Conservation (phyloP, 2,797 vertebrate species). For the Serranus cabrilla region DNA sequence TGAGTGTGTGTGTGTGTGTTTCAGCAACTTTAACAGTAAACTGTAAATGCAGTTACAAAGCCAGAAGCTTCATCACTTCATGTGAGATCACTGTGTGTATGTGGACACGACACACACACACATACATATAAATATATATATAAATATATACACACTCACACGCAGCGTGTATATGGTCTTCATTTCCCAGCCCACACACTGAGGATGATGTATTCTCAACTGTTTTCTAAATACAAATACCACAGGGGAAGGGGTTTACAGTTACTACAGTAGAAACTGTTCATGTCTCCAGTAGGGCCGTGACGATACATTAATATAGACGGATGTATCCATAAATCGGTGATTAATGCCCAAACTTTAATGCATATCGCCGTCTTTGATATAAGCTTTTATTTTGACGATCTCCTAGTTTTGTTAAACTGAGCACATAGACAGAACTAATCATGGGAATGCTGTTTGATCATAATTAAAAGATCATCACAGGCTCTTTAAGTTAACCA, state of each 20-base stretch:
- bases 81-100: conserved; percentile 26
- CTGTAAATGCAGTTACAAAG: conserved; percentile 41
- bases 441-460: too few relatives aligned
- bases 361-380: too few relatives aligned
- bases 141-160: background rate
- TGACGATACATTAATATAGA: too few relatives aligned
- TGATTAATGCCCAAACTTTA: too few relatives aligned
- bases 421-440: too few relatives aligned
- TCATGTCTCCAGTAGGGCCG: background rate
- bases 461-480: too few relatives aligned
- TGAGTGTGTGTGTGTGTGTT: conserved; percentile 20
- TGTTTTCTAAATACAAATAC: conserved; percentile 36
- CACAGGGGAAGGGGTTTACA: background rate
- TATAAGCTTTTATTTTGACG: too few relatives aligned
- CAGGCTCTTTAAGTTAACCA: too few relatives aligned
- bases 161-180: too few relatives aligned
- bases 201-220: conserved; percentile 18
- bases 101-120: conserved; percentile 5
- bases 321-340: too few relatives aligned
- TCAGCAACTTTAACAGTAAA: conserved; percentile 52
- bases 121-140: conserved; percentile 3
- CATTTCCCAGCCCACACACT: background rate
- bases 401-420: too few relatives aligned
- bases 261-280: background rate
- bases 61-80: conserved; percentile 34